Conservation (phyloP, 2,888 invertebrate genomes). For the Nephrotoma guestfalica region DNA sequence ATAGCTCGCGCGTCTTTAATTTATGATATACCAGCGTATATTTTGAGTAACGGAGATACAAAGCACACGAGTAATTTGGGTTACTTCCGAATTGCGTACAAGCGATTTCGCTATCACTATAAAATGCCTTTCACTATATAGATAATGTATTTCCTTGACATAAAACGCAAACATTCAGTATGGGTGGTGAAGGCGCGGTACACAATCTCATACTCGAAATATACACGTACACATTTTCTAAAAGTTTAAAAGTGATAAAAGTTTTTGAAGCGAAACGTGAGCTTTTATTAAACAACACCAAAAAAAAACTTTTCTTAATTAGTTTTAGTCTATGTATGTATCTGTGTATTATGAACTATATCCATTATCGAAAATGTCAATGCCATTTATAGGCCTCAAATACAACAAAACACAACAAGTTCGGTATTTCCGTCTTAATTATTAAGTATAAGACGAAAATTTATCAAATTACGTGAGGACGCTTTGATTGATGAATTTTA, state of each 20-base stretch:
- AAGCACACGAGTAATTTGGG: background rate
- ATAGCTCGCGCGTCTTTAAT: background rate
- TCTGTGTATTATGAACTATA: background rate
- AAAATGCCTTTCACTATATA: background rate
- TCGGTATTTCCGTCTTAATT: background rate
- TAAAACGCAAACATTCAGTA: background rate
- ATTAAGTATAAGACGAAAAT: background rate
- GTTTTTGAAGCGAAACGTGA: background rate
- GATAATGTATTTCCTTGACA: background rate
- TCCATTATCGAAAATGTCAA: background rate
- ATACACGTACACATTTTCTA: background rate
- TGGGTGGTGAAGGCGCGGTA: background rate
- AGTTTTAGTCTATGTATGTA: background rate
- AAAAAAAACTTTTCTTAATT: background rate
- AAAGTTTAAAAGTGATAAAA: background rate
- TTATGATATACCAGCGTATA: background rate
- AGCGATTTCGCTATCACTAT: background rate
- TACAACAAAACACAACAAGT: background rate
- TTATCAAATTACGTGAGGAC: background rate
- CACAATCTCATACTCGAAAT: background rate
- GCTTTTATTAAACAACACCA: background rate
- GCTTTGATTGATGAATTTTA: background rate
- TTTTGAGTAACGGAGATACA: background rate
- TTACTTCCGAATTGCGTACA: background rate
- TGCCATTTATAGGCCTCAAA: background rate